Base-by-base conservation (phyloP, 2,797 vertebrate species). In the Malurus leucopterus region DNA sequence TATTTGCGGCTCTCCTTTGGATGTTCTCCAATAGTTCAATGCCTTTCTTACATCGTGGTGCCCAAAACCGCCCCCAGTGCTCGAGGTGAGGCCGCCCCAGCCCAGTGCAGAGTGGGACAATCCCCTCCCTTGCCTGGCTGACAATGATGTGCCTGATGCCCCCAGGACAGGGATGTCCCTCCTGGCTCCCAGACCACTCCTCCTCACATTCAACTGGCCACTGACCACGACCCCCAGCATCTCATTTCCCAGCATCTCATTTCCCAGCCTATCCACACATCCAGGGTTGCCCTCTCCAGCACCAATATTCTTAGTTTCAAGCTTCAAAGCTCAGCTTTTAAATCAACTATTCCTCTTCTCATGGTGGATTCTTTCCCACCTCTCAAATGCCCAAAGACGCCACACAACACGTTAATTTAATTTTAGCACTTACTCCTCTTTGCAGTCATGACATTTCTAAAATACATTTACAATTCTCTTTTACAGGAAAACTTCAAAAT, bases 171-270 rank as follows among this genome's bases (percentile, higher is more conserved):
- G 22, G 32, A 58, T 51, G 53, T 46, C 32, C 16, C 46, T 53
- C 32, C 29, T 46, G 70, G 70, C 40, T 65, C 38, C 36, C 36
- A 36, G 36, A 4, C 36, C 10, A 36, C 36, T 36, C 36, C 36
- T 36, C 36, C 34, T 34, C 27, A 8, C 1, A 2, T 32, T 67
- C 54, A 38, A 6, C 13, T 11, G 0, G 1, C 29, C 70, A 67
- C 0, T 0, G 0, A 53, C 15, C 1, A 21, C 7, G 20, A 53
- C 2, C 1, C 12, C 23, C 55, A 29, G 32, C n/a, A n/a, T n/a
- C n/a, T n/a, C n/a, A n/a, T n/a, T n/a, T n/a, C n/a, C n/a, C 49
- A 63, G 8, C 12, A 2, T 1, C 5, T 18, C 47, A 46, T 14
- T 46, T 15, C 29, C 16, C 27, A 38, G 11, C 2, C 20, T 17